Evolutionary conservation across 2,888 invertebrate species (phyloP).

Genomic region (Aromia moschata): DNA sequence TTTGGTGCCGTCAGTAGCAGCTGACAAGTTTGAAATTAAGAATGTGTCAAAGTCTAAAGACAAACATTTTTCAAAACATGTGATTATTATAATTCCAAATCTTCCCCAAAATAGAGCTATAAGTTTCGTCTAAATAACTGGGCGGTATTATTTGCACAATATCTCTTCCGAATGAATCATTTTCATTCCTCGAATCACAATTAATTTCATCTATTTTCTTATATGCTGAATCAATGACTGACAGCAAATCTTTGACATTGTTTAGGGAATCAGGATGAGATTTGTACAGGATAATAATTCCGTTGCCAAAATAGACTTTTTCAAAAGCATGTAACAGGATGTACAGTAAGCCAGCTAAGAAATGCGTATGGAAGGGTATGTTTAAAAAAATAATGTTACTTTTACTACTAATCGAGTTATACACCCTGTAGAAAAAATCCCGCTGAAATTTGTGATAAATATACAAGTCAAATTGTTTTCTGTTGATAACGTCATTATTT

Average conservation of each 20-base stretch:
- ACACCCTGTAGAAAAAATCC: slow-evolving; percentile 43
- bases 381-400: slow-evolving; percentile 53
- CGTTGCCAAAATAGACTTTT: slow-evolving; percentile 45
- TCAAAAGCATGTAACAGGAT: slow-evolving; percentile 50
- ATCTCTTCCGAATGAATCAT: slow-evolving; percentile 37
- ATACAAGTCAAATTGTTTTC: slow-evolving; percentile 43
- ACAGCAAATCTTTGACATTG: slow-evolving; percentile 32
- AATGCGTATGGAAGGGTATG: slow-evolving; percentile 56
- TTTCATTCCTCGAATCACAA: background rate
- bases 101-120: slow-evolving; percentile 23
- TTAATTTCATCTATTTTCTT: slow-evolving; percentile 11
- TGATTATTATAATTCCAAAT: slow-evolving; percentile 45
- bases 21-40: slow-evolving; percentile 4
- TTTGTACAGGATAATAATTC: slow-evolving; percentile 40
- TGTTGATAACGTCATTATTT: slow-evolving; percentile 43
- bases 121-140: slow-evolving; percentile 33
- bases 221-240: slow-evolving; percentile 34
- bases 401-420: slow-evolving; percentile 28
- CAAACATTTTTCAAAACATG: slow-evolving; percentile 32
- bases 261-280: slow-evolving; percentile 11
- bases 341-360: slow-evolving; percentile 55
- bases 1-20: too few relatives aligned
- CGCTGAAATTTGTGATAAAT: slow-evolving; percentile 49
- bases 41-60: slow-evolving; percentile 15
- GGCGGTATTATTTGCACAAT: slow-evolving; percentile 45